Base-by-base conservation (phyloP, 2,888 invertebrate genomes). In the Pammene aurita region DNA sequence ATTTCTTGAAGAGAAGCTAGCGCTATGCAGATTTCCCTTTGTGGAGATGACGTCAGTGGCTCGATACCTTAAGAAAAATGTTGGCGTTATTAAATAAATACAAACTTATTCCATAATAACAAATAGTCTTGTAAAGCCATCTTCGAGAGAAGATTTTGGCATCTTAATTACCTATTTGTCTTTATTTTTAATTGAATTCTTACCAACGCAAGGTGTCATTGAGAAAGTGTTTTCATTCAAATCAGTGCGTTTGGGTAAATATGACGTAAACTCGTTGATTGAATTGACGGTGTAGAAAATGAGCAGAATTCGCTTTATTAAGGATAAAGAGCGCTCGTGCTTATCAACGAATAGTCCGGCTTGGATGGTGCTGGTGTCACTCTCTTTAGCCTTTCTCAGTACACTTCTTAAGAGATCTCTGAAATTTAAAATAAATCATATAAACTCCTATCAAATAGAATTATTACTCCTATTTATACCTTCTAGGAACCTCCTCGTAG, bases 171-270 rank as follows among this genome's bases (percentile, higher is more conserved):
- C 26, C 26, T 26, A 26, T 26, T n/a, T n/a, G n/a, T n/a, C n/a
- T n/a, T n/a, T 26, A 26, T 26, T 38, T 38, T 9, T 1, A 6
- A 38, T 38, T 38, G 9, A 14, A 50, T 26, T 35, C 86, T 85
- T 81, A 90, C 90, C 89, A 65, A 86, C 84, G 71, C 90, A 91
- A 38, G 82, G 85, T 0, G 83, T 80, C 85, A 89, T 85, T 4
- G 83, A 78, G 71, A 79, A 89, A 71, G 71, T 73, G 66, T 79
- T 79, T 67, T 84, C 81, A 2, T 56, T 48, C 1, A 86, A 72
- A 64, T 85, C 74, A 1, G 73, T 63, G 1, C 89, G 80, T 60
- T 82, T 74, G 0, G 89, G 90, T n/a, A 87, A 52, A 61, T 91
- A 90, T 11, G 86, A 77, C 0, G 80, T 72, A 0, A 73, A 13